A percentile compares a stretch with the other conserved stretches of the same genome.
Evolutionary conservation across 2,797 vertebrate genomes (phyloP).

Genomic region (Phalloptychus januarius): DNA sequence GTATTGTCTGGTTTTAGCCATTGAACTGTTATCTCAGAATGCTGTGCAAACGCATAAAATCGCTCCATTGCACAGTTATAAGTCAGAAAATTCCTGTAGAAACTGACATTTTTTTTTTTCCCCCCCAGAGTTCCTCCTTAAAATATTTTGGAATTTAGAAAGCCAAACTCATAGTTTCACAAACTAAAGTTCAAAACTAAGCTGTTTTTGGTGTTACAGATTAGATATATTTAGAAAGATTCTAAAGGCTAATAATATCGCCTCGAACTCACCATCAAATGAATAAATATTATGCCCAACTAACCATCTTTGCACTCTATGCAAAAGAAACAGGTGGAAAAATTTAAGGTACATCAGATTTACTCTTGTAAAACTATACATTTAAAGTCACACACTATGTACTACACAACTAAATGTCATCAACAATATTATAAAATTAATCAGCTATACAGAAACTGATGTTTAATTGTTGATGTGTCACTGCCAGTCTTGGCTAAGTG

Average conservation of each 20-base stretch:
- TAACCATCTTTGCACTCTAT: neutral
- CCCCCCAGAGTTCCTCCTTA: neutral
- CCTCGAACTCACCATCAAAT: neutral
- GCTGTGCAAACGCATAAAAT: neutral
- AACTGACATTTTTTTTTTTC: neutral
- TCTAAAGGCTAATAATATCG: neutral
- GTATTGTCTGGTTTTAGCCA: slow-evolving; percentile 3
- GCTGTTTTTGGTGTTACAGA: neutral
- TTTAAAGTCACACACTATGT: neutral
- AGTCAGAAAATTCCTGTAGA: neutral
- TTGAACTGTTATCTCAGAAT: slow-evolving; percentile 13
- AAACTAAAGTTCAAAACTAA: neutral
- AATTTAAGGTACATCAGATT: neutral
- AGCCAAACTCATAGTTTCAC: neutral
- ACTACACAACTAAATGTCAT: neutral
- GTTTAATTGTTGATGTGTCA: no score
- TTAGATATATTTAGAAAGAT: neutral
- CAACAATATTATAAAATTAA: neutral
- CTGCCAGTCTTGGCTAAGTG: no score
- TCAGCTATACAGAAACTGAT: neutral
- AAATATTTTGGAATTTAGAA: neutral
- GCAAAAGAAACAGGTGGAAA: neutral
- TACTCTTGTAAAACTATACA: neutral
- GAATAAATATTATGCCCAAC: neutral
- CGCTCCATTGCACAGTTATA: neutral